Base-by-base conservation (phyloP, 2,888 invertebrate genomes). In the Cantharis rufa region DNA sequence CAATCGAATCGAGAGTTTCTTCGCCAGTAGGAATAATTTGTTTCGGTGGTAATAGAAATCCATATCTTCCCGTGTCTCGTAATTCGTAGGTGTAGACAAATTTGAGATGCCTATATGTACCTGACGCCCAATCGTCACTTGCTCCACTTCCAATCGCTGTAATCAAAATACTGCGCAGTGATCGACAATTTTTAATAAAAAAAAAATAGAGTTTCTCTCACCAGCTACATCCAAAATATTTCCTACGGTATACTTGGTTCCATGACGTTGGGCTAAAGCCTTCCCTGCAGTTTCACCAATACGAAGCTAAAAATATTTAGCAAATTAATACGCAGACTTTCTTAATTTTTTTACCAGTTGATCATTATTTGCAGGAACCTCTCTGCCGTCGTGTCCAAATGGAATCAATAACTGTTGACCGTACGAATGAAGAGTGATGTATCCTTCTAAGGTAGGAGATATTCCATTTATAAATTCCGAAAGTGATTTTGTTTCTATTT, bases 351-450 rank as follows among this genome's bases (percentile, higher is more conserved):
- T 24, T 86, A 92, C 92, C 82, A 90, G 87, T 82, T 92, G 91
- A 75, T 91, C 82, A 80, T 91, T 91, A 83, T 93, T 92, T 0
- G 90, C 91, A n/a, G 91, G 84, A 76, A 91, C 90, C 0, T 88
- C 87, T 2, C 86, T 86, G 27, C 62, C 48, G 0, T 92, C 91
- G 82, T 93, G 91, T 0, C 95, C 95, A 85, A 93, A 95, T 0
- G 95, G 94, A 73, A 93, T 86, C 71, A 95, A 86, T 18, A 95
- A 85, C 32, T 92, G 87, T 82, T 95, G 94, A 0, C 93, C 92
- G 82, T 91, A 94, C 0, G 95, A 93, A 85, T 96, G 95, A 84
- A 95, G 92, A 0, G 92, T 91, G 2, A 95, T 85, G 84, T 94
- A 95, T 61, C 92, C 87, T 62, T 90, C 90, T 15, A 93, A 88